Percentiles rank a stretch among this genome's conserved stretches.
Conservation (phyloP, 2,113 vertebrate species). For the Tonatia bakeri region DNA sequence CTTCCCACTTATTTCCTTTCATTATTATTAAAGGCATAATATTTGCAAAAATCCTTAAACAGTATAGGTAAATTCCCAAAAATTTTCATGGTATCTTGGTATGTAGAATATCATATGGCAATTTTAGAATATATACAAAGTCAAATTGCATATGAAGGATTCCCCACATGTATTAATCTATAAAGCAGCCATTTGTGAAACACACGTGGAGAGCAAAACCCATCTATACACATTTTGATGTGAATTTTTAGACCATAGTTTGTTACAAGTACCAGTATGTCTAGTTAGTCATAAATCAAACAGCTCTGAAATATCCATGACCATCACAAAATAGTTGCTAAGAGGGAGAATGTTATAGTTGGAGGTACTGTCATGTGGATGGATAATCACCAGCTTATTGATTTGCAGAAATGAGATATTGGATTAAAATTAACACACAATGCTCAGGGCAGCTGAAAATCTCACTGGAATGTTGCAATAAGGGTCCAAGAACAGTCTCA, state of each 20-base stretch:
- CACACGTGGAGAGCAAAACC: not conserved
- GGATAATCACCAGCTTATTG: not conserved
- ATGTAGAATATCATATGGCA: not conserved
- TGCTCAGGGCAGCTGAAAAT: not conserved
- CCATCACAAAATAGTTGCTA: not conserved
- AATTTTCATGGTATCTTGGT: not conserved
- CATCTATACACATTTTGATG: not conserved
- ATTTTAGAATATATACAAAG: not conserved
- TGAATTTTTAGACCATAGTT: not conserved
- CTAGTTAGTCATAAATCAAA: not conserved
- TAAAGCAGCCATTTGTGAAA: not conserved
- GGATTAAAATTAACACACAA: not conserved
- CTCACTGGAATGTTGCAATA: not conserved
- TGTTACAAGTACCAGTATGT: not conserved
- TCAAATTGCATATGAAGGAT: not conserved
- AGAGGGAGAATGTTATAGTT: not conserved
- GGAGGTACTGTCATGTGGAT: not conserved
- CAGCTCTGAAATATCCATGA: not conserved
- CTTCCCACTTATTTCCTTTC: not conserved
- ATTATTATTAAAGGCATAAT: not conserved
- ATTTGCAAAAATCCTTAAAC: not conserved
- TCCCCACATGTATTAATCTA: not conserved
- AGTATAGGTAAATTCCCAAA: not conserved
- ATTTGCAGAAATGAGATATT: not conserved
- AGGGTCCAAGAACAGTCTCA: not conserved